Evolutionary conservation across 1,140 invertebrate species (phyloP).

Genomic region (Diabrotica undecimpunctata): DNA sequence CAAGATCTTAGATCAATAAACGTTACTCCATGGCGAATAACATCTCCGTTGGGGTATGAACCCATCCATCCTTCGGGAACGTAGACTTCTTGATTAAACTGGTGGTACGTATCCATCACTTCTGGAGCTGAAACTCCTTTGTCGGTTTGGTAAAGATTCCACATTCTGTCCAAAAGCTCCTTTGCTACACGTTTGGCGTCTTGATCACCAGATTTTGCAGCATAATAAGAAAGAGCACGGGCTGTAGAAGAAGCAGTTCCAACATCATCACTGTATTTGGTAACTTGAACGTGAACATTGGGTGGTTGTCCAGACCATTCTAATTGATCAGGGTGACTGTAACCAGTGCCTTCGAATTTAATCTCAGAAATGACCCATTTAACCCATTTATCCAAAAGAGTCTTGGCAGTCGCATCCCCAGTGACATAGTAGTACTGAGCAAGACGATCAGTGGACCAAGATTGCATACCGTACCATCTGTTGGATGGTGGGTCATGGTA

Average conservation of each 20-base stretch:
- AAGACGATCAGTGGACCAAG: constrained; percentile 30
- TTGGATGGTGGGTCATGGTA: constrained; percentile 33
- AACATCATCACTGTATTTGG: constrained; percentile 20
- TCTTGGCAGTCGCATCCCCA: constrained; percentile 24
- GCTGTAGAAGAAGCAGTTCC: constrained; percentile 22
- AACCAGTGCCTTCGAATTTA: constrained; percentile 16
- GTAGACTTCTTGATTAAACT: constrained; percentile 26
- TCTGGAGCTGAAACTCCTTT: constrained; percentile 22
- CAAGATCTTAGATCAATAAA: constrained; percentile 25
- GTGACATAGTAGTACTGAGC: constrained; percentile 31
- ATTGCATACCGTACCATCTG: constrained; percentile 33
- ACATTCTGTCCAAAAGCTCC: constrained; percentile 21
- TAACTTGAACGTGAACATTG: constrained; percentile 21
- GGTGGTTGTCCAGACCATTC: constrained; percentile 25
- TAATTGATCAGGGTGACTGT: constrained; percentile 20
- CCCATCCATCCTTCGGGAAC: constrained; percentile 27
- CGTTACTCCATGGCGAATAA: constrained; percentile 10
- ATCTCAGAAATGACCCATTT: constrained; percentile 20
- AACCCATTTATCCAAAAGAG: constrained; percentile 25
- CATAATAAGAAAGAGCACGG: constrained; percentile 23
- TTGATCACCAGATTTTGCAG: constrained; percentile 23
- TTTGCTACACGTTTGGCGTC: constrained; percentile 21
- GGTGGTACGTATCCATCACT: constrained; percentile 12
- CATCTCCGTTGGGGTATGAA: constrained; percentile 24
- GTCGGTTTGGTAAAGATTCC: constrained; percentile 12